A percentile compares a stretch with the other conserved stretches of the same genome.
Evolutionary conservation across 2,797 vertebrate species (phyloP).

Genomic region (Cossypha caffra): DNA sequence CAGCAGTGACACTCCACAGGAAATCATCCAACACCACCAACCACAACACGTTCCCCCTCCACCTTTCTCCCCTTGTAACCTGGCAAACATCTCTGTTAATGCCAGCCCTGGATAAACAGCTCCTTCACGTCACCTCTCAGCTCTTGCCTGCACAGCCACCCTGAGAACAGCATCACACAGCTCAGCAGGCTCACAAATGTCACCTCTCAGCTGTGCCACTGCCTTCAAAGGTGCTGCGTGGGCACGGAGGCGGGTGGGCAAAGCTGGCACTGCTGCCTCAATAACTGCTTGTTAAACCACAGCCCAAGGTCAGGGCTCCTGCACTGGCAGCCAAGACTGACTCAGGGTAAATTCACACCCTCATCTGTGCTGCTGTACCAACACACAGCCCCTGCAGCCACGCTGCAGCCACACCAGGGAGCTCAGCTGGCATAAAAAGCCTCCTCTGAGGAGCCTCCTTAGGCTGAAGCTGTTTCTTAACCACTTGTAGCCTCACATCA

Average conservation of each 20-base stretch:
- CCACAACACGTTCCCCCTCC: not conserved
- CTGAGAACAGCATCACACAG: not conserved
- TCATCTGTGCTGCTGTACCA: rapidly evolving
- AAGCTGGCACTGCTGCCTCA: not conserved
- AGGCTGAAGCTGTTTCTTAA: not conserved
- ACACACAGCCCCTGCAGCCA: not conserved
- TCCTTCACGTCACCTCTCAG: not conserved
- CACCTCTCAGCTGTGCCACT: slow-evolving; percentile 13
- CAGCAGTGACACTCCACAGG: not conserved
- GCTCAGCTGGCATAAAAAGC: not conserved
- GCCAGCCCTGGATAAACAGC: not conserved
- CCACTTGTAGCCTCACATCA: not conserved
- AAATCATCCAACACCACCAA: not conserved
- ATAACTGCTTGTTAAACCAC: not conserved
- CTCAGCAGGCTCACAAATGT: not conserved
- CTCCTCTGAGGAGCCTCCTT: not conserved
- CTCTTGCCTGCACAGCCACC: not conserved
- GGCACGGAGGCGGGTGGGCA: not conserved
- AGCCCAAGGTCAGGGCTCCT: not conserved
- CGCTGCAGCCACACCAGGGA: not conserved
- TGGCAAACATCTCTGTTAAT: not conserved
- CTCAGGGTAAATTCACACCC: not conserved
- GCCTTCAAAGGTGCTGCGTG: not conserved
- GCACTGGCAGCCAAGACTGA: not conserved
- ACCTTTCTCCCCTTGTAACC: not conserved